Conservation (phyloP, 2,797 vertebrate genomes). For the Rhinichthys osculus region DNA sequence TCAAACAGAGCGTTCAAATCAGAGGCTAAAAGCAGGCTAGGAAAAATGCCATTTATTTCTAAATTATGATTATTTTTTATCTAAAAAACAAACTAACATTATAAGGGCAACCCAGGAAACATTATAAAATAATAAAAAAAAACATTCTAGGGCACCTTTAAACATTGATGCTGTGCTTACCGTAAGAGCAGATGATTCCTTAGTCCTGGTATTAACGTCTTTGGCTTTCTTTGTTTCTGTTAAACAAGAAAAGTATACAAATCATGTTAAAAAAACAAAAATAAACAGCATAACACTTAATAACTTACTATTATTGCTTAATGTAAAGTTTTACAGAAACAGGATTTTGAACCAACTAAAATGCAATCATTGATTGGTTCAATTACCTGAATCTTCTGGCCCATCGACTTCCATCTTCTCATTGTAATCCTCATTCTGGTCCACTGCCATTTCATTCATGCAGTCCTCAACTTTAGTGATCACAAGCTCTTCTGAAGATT, state of each 20-base stretch:
- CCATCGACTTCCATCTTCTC: slow-evolving; percentile 4
- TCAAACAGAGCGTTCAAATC: no score
- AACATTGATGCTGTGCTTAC: slow-evolving; percentile 12
- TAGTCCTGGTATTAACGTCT: not conserved
- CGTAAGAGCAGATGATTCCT: not conserved
- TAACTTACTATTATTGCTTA: not conserved
- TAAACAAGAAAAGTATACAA: not conserved
- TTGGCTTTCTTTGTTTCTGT: slow-evolving; percentile 67
- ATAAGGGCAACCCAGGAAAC: no score
- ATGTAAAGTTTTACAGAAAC: not conserved
- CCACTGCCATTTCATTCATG: slow-evolving; percentile 1
- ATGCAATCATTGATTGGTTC: no score
- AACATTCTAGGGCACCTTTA: no score
- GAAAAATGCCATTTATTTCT: no score
- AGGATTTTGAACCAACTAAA: not conserved
- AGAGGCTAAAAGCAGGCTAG: no score
- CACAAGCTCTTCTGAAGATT: slow-evolving; percentile 16
- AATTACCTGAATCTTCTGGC: not conserved
- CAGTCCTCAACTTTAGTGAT: slow-evolving; percentile 34
- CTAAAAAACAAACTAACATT: no score
- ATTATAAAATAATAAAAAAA: no score
- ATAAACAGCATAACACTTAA: not conserved
- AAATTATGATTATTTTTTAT: no score
- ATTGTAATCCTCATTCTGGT: slow-evolving; percentile 39
- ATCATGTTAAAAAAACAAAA: not conserved